These are phyloP conservation scores for Terrapene triunguis DNA, from an alignment of 2,113 vertebrate species.

Conservation along the genomic window DNA sequence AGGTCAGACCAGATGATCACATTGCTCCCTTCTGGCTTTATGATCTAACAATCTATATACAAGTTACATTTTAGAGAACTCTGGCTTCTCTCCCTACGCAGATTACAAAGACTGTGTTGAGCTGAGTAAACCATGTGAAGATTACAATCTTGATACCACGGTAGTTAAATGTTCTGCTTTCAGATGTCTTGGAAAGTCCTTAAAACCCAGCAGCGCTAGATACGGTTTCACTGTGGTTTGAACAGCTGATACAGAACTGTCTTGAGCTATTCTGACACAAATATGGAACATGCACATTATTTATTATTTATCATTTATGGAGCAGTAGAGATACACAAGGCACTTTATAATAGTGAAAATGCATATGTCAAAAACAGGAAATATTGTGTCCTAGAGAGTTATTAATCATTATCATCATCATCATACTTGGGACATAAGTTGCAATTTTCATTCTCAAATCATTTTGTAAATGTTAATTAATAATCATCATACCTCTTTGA, in stretches of 20 bases:
- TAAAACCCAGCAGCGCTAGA: slow-evolving; percentile 59
- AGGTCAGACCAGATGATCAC: background rate
- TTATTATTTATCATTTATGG: slow-evolving; percentile 37
- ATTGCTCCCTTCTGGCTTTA: slow-evolving; percentile 7
- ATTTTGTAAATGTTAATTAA: background rate
- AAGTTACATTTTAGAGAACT: background rate
- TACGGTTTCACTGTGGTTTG: slow-evolving; percentile 72
- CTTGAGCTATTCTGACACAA: slow-evolving; percentile 53
- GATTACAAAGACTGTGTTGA: slow-evolving; percentile 34
- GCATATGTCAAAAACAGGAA: background rate
- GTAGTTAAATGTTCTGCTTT: slow-evolving; percentile 64
- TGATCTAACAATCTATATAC: slow-evolving; percentile 27
- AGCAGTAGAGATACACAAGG: background rate
- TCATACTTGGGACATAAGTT: fast-evolving
- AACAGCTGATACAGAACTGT: slow-evolving; percentile 73
- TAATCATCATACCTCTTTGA: background rate
- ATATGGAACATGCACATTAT: background rate
- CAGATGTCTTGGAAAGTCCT: slow-evolving; percentile 78
- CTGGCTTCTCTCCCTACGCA: slow-evolving; percentile 18
- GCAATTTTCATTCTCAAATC: background rate
- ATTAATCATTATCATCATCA: background rate
- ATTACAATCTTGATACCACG: slow-evolving; percentile 41
- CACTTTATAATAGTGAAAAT: background rate
- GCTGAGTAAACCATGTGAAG: slow-evolving; percentile 35
- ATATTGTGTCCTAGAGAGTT: background rate